These are phyloP conservation scores for Peromyscus eremicus DNA, from an alignment of 2,797 vertebrate species.

Conservation along the genomic window DNA sequence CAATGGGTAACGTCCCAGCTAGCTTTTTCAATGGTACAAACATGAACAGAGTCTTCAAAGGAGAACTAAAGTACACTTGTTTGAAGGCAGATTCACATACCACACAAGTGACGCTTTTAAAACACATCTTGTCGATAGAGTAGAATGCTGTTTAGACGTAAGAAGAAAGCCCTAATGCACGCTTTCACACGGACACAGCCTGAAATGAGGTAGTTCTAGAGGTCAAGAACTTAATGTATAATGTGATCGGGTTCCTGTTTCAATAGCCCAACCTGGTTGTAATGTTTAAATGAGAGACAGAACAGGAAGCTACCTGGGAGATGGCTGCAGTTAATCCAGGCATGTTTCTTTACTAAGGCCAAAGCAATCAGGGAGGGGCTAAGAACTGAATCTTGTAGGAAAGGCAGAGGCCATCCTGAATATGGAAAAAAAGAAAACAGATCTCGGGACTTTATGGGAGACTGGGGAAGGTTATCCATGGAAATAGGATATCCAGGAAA, in stretches of 20 bases:
- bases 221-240: neutral
- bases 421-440: neutral
- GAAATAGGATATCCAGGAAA: neutral
- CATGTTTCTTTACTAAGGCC: neutral
- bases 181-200: neutral
- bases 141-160: neutral
- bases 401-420: neutral
- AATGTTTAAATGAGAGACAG: neutral
- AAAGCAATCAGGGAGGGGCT: neutral
- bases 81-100: constrained; percentile 43
- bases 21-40: constrained; percentile 50
- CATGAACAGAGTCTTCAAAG: neutral
- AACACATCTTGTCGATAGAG: neutral
- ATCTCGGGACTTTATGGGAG: neutral
- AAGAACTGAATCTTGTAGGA: neutral
- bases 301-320: neutral
- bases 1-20: neutral
- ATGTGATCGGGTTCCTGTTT: constrained; percentile 35
- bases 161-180: neutral
- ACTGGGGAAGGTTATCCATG: neutral
- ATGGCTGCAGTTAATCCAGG: neutral
- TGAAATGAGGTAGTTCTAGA: neutral
- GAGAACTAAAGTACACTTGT: neutral
- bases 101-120: constrained; percentile 15
- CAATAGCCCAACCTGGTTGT: neutral